Evolutionary conservation across 2,888 invertebrate genomes (phyloP), one percentile per base, ranked within the genome.

Genomic region (Lissonota sp.): DNA sequence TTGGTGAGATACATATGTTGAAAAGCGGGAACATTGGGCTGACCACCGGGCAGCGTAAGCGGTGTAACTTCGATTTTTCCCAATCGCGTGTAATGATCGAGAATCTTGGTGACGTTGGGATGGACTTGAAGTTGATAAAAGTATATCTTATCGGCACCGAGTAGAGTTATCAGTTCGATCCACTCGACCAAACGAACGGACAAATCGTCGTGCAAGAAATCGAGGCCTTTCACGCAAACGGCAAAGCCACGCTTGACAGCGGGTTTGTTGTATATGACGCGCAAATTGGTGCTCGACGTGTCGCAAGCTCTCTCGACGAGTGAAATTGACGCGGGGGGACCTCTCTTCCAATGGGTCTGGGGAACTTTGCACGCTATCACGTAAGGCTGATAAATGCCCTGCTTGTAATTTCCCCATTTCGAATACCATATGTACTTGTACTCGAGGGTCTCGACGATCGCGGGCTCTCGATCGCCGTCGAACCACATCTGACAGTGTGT

Each of bases 401-500:
- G 97, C 90, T 97, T 96, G 93, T 97, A 97, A 93, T 98, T 98
- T 79, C 98, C 98, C 98, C 98, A 98, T 92, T 97, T 97, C 87
- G 96, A 96, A 92, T 97, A 97, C 98, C 98, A 98, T 86, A 98
- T 97, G 92, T 98, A 98, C 92, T 98, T 98, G 93, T 98, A 98
- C 93, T 98, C 98, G 86, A 97, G 95, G 16, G 96, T 96, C 90
- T 96, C 96, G 12, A 97, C 95, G 39, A 97, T 95, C 40, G 96
- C 96, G 0, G 98, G 97, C 87, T 96, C 97, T 85, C 95, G 96
- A 86, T 96, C 96, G 46, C 96, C 96, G 87, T 97, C 97, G 93
- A 96, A 98, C 98, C 97, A 98, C 86, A 98, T 95, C 92, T 97
- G 98, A 92, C 97, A 98, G 92, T 95, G 96, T 6, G 97, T 97